Percentiles rank a stretch among this genome's conserved stretches.
Evolutionary conservation across 2,888 invertebrate genomes (phyloP).

Genomic region (Boloria selene): DNA sequence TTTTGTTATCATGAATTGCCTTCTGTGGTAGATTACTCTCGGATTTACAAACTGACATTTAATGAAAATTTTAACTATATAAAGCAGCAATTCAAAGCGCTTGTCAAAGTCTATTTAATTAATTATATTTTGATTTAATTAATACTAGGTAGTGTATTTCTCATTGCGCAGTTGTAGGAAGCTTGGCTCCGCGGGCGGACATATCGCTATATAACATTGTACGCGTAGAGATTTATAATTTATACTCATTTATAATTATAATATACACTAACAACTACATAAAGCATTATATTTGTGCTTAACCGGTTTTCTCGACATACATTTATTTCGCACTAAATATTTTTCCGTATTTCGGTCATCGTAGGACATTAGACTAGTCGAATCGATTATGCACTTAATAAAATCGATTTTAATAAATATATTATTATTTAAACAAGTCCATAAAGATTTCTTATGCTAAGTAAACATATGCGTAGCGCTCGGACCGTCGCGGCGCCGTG

Average conservation of each 20-base stretch:
- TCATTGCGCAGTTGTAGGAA: too few relatives aligned
- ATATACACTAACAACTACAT: constrained; percentile 69
- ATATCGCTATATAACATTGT: background rate
- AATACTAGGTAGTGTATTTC: too few relatives aligned
- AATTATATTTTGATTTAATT: too few relatives aligned
- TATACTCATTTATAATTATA: constrained; percentile 51
- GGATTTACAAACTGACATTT: too few relatives aligned
- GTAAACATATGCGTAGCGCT: background rate
- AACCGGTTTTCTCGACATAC: constrained; percentile 44
- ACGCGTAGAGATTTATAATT: constrained; percentile 4
- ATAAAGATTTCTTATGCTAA: constrained; percentile 3
- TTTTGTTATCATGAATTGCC: too few relatives aligned
- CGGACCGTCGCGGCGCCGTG: background rate
- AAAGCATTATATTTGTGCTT: constrained; percentile 69
- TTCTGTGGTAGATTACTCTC: too few relatives aligned
- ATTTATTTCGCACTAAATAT: constrained; percentile 20
- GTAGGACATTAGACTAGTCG: constrained; percentile 11
- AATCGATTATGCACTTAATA: constrained; percentile 6
- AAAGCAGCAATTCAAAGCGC: too few relatives aligned
- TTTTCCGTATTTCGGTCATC: background rate
- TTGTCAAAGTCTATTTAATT: too few relatives aligned
- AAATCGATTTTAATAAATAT: constrained; percentile 6
- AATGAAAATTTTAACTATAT: too few relatives aligned
- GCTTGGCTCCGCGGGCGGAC: too few relatives aligned
- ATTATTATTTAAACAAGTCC: constrained; percentile 4